Base-by-base conservation (phyloP, 2,888 invertebrate species). In the Pinctada fucata region DNA sequence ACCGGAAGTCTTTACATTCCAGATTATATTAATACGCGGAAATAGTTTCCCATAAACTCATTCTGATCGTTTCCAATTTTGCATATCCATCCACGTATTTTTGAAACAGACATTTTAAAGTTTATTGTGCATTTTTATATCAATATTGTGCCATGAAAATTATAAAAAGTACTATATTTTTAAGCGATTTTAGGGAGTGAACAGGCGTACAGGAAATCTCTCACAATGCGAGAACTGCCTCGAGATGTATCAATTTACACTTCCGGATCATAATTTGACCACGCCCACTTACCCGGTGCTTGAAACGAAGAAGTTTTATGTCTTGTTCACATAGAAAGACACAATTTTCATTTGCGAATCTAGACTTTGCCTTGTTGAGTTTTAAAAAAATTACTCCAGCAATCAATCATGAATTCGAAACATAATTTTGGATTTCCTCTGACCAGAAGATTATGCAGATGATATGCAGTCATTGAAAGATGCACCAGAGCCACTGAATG, bases 191-290 rank as follows among this genome's bases (percentile, higher is more conserved):
- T 73, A 79, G 13, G 68, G 2, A 10, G 79, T 76, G 64, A 79
- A 63, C 1, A 31, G 79, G 67, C 69, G 69, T 51, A 76, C 77
- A 63, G 74, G 77, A 69, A 64, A 52, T 74, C 64, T 48, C 76
- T 58, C 64, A 51, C n/a, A 16, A 31, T 64, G n/a, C 47, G 73
- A 63, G 74, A 67, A 5, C 69, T 65, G 4, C 48, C n/a, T 49
- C 58, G 75, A 48, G 69, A 75, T 69, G 16, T 52, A 52, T 45
- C n/a, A 49, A 51, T 50, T 51, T 68, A 65, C n/a, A 67, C 72
- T 79, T 79, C 79, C 79, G 72, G 67, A 48, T 75, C 48, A 51
- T 48, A 66, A 71, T 51, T 16, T 79, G 75, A 75, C 79, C 79
- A 79, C 79, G 79, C 79, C 79, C 72, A 79, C 79, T 73, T 50